A percentile compares a stretch with the other conserved stretches of the same genome.
Evolutionary conservation across 1,140 invertebrate genomes (phyloP).

Genomic region (Bathynomus jamesi): DNA sequence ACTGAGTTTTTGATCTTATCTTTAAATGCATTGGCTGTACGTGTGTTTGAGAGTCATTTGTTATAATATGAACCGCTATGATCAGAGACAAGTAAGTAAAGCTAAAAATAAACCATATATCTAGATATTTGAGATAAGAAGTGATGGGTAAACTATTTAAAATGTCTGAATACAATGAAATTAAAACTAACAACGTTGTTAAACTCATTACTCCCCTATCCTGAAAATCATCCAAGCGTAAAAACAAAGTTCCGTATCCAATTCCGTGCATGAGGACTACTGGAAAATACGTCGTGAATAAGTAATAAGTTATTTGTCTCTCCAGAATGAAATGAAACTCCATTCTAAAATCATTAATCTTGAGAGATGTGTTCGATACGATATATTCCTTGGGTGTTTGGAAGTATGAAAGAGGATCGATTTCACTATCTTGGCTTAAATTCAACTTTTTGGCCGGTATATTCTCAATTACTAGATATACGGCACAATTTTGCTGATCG

Average conservation of each 20-base stretch:
- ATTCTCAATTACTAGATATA: neutral
- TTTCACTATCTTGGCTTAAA: neutral
- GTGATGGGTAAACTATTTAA: neutral
- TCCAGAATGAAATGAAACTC: neutral
- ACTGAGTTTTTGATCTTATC: neutral
- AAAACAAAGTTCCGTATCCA: slow-evolving; percentile 1
- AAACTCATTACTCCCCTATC: slow-evolving; percentile 6
- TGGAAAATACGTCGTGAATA: slow-evolving; percentile 1
- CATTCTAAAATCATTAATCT: neutral
- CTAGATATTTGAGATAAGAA: slow-evolving; percentile 1
- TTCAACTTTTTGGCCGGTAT: slow-evolving; percentile 1
- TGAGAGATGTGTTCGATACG: neutral
- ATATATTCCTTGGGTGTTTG: slow-evolving; percentile 6
- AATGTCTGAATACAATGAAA: neutral
- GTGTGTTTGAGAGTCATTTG: slow-evolving; percentile 4
- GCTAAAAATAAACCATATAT: slow-evolving; percentile 11
- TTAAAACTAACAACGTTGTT: slow-evolving; percentile 10
- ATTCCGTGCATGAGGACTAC: neutral
- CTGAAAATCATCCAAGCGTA: neutral
- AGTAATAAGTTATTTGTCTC: neutral
- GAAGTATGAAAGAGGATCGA: neutral
- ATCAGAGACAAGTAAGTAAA: neutral
- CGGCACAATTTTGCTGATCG: neutral
- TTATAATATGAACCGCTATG: slow-evolving; percentile 3
- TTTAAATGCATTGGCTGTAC: neutral